Evolutionary conservation across 2,113 vertebrate genomes (phyloP).

Genomic region (Etia nguti): DNA sequence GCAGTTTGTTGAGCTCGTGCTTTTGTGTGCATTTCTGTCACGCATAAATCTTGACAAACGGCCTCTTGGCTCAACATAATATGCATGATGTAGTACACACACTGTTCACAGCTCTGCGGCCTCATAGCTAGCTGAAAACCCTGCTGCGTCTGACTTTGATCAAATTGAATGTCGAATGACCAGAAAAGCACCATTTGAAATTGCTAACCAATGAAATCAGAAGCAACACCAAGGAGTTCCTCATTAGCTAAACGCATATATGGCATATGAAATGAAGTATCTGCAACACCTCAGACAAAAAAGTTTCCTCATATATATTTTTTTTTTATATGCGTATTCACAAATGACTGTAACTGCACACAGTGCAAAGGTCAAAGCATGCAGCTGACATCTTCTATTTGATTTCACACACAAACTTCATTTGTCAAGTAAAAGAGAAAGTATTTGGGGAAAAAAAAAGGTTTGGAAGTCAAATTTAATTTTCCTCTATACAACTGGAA

Average conservation of each 20-base stretch:
- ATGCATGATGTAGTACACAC: background rate
- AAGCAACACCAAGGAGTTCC: background rate
- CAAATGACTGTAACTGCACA: background rate
- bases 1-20: constrained; percentile 39
- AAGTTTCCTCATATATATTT: background rate
- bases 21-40: constrained; percentile 53
- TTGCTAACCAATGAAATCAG: background rate
- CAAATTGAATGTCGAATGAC: background rate
- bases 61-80: constrained; percentile 8
- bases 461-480: background rate
- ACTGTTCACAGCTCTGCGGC: background rate
- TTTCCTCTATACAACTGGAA: background rate
- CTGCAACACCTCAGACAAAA: background rate
- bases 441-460: background rate
- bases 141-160: background rate
- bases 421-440: background rate
- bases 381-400: background rate
- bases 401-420: background rate
- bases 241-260: background rate
- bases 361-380: background rate
- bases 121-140: background rate
- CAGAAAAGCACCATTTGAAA: background rate
- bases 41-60: constrained; percentile 43
- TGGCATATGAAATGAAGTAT: background rate
- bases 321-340: background rate